Conservation (phyloP, 1,140 invertebrate species). For the Pararge aegeria region DNA sequence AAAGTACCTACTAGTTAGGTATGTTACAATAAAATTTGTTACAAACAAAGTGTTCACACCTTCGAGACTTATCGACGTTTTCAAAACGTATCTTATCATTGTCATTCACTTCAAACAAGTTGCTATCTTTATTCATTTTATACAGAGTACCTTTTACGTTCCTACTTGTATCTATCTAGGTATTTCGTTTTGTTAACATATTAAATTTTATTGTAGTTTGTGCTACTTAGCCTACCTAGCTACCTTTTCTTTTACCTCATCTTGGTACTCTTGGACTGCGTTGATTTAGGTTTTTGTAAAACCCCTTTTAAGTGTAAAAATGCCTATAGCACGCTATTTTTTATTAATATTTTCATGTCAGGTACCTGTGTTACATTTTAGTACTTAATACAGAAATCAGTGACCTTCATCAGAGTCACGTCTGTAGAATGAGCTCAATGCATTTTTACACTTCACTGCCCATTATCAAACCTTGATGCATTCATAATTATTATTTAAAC, state of each 20-base stretch:
- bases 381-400: conserved; percentile 21
- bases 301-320: no score
- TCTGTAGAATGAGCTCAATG: conserved; percentile 30
- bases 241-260: no score
- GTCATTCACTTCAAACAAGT: conserved; percentile 30
- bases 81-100: conserved; percentile 32
- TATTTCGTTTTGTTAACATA: no score
- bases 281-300: no score
- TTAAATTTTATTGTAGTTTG: no score
- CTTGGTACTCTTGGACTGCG: no score
- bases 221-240: no score
- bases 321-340: no score
- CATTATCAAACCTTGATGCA: conserved; percentile 38
- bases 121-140: conserved; percentile 14
- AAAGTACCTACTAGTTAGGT: no score
- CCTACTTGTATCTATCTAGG: background rate
- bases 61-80: conserved; percentile 26
- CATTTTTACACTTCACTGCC: conserved; percentile 31
- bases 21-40: conserved; percentile 4
- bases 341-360: no score
- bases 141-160: background rate
- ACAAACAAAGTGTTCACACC: conserved; percentile 11
- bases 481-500: no score
- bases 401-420: conserved; percentile 39
- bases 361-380: conserved; percentile 4